A percentile compares a stretch with the other conserved stretches of the same genome.
phyloP scores from a whole-genome alignment of 2,797 vertebrate species.

The Carcharodon carcharias region DNA sequence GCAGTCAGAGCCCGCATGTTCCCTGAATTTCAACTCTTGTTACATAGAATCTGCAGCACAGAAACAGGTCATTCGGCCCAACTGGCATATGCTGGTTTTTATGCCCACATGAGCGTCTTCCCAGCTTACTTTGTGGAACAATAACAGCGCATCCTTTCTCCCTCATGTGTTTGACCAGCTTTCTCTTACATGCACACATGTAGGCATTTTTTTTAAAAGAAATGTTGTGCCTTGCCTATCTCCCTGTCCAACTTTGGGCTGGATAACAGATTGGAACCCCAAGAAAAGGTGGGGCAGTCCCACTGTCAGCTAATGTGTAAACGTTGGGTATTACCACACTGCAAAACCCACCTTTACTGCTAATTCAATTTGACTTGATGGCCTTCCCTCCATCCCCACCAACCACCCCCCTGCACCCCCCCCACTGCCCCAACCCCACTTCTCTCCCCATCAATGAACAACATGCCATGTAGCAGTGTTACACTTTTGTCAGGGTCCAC shows the following conservation, averaged over 20 bases:
- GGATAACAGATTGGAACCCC: not conserved
- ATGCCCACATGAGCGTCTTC: not conserved
- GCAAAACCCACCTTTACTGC: not conserved
- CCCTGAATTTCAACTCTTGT: not conserved
- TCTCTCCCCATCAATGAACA: not conserved
- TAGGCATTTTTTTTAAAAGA: not conserved
- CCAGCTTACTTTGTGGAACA: not conserved
- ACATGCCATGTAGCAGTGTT: not conserved
- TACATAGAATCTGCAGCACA: not conserved
- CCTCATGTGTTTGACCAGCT: not conserved
- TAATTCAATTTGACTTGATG: not conserved
- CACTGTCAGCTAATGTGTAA: not conserved
- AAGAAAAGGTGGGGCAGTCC: not conserved
- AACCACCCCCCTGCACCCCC: not conserved
- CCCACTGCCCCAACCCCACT: too few species aligned
- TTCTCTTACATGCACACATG: not conserved
- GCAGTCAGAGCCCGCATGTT: too few species aligned
- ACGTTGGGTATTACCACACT: not conserved
- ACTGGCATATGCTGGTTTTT: not conserved
- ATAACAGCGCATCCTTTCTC: not conserved
- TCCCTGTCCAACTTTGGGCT: not conserved
- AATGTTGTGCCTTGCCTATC: not conserved
- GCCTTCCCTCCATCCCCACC: not conserved
- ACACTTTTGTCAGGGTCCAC: not conserved
- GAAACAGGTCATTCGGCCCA: not conserved